Percentiles rank a stretch among this genome's conserved stretches.
phyloP scores from a whole-genome alignment of 92 coral and sea anemone species.

The Epizoanthus ramosus region DNA sequence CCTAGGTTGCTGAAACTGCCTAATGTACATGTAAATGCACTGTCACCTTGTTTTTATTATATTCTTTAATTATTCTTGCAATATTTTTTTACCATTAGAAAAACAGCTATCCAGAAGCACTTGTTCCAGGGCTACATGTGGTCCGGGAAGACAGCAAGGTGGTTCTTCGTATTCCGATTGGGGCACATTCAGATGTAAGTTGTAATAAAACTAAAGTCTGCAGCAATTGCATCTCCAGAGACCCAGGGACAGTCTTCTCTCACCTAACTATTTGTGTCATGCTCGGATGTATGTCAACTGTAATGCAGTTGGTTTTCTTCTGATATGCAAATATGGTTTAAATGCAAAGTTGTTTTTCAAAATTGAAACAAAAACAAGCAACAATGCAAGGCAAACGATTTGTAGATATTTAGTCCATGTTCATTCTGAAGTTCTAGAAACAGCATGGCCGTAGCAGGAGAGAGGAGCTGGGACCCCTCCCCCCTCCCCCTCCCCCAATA shows the following conservation, averaged over 20 bases:
- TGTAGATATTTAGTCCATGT: neutral
- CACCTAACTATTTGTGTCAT: no score
- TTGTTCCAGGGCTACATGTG: conserved; percentile 81
- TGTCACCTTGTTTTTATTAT: no score
- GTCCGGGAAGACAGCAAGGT: conserved; percentile 73
- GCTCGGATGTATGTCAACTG: no score
- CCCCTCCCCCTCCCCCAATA: neutral
- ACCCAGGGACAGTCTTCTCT: neutral
- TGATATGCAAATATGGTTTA: neutral
- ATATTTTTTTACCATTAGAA: conserved; percentile 55
- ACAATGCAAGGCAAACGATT: no score
- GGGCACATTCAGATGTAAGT: conserved; percentile 78
- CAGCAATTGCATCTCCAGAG: neutral
- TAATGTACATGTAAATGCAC: no score
- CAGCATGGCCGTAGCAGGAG: neutral
- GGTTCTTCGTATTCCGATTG: conserved; percentile 68
- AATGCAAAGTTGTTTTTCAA: neutral
- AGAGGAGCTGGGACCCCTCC: neutral
- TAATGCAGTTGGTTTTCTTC: no score
- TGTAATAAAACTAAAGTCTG: neutral
- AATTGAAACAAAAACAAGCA: no score
- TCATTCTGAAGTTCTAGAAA: neutral
- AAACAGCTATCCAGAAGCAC: conserved; percentile 87
- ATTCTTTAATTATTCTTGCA: neutral
- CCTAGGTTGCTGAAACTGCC: no score